Evolutionary conservation across 2,888 invertebrate genomes (phyloP), one percentile per base, ranked within the genome.

Genomic region (Plutella xylostella): DNA sequence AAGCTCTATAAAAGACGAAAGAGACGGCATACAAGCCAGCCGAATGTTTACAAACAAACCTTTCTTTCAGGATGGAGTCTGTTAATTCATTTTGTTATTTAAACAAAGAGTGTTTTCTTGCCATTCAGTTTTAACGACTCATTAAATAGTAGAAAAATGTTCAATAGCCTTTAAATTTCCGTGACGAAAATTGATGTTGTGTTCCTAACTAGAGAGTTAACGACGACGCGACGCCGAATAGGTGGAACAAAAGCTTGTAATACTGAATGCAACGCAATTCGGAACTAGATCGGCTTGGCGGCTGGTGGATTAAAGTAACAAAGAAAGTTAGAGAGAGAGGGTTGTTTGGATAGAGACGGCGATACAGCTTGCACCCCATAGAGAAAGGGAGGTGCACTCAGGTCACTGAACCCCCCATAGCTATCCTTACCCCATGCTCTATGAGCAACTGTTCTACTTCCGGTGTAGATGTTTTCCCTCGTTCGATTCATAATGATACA

Each of bases 321-420:
- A 44, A 47, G 40, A 41, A 21, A 25, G 42, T 31, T 40, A 11
- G 18, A 28, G 45, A 5, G 43, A 43, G 45, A 48, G 11, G 31
- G 45, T 28, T 15, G 12, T 14, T 34, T 45, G 21, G 43, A 46
- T 25, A 19, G 73, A 70, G 71, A 74, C 55, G 60, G 65, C 55
- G 55, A 51, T 50, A 60, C 60, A 60, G 62, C 63, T 48, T 69
- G 73, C 77, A 78, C 77, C 77, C 76, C 72, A 73, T 74, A 67
- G 63, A 63, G 68, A 63, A 65, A 72, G 72, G 77, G 76, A 72
- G 62, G 63, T 64, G 63, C 61, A 63, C 51, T 56, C 69, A 67
- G 80, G 78, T 80, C 79, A 79, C 55, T 73, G 80, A 79, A 76
- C 79, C 60, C 57, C 55, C 61, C 53, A 60, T 63, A 61, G 63